phyloP scores from a whole-genome alignment of 2,113 vertebrate genomes.

The Nerophis lumbriciformis region DNA sequence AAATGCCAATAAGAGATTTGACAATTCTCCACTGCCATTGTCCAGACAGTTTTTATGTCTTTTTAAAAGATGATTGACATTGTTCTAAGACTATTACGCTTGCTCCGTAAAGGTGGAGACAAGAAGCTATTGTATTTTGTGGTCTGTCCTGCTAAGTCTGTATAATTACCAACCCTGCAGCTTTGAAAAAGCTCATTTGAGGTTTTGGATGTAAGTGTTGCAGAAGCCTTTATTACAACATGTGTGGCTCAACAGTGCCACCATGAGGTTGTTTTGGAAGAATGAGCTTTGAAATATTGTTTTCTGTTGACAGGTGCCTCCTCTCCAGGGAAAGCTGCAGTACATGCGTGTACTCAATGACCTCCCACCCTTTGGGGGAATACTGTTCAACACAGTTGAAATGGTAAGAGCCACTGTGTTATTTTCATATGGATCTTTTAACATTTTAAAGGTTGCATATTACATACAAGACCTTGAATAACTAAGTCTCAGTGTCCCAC shows the following conservation, averaged over 20 bases:
- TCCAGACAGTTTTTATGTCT: background rate
- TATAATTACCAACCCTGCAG: conserved; percentile 22
- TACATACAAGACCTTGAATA: too few relatives aligned
- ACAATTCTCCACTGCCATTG: background rate
- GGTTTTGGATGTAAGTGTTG: conserved; percentile 35
- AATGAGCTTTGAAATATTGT: conserved; percentile 12
- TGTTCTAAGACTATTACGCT: background rate
- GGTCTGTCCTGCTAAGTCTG: conserved; percentile 4
- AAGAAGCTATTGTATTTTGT: conserved; percentile 11
- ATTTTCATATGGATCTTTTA: too few relatives aligned
- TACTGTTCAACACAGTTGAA: conserved; percentile 94
- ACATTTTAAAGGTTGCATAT: too few relatives aligned
- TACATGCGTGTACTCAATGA: conserved; percentile 96
- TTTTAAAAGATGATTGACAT: too few relatives aligned
- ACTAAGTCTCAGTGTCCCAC: too few relatives aligned
- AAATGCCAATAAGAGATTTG: background rate
- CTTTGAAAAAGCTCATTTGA: conserved; percentile 11
- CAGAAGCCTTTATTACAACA: conserved; percentile 30
- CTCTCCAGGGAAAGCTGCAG: conserved; percentile 93
- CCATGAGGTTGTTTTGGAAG: conserved; percentile 33
- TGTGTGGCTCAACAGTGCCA: conserved; percentile 55
- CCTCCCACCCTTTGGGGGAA: conserved; percentile 92
- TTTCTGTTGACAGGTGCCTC: conserved; percentile 77
- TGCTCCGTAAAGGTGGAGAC: background rate
- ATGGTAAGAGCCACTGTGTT: conserved; percentile 72